These are phyloP conservation scores for Athalia rosae DNA, from an alignment of 2,888 invertebrate species.

Conservation along the genomic window DNA sequence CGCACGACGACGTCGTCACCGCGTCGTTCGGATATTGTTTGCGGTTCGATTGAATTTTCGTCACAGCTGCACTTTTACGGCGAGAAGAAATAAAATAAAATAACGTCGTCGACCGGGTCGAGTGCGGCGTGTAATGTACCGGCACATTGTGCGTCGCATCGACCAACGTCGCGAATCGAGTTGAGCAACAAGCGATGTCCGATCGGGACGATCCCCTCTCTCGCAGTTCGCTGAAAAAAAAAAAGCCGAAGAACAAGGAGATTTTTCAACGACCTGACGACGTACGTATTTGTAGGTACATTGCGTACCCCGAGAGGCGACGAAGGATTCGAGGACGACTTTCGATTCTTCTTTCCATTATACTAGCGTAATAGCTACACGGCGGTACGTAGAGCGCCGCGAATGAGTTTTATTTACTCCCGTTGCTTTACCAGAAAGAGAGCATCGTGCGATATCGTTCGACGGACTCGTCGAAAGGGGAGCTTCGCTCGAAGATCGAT, in stretches of 20 bases:
- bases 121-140: too few relatives aligned
- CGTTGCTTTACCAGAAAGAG: too few relatives aligned
- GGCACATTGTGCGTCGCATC: conserved; percentile 4
- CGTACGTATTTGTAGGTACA: neutral
- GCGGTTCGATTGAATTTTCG: too few relatives aligned
- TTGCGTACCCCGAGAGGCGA: neutral
- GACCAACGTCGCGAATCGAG: neutral
- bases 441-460: too few relatives aligned
- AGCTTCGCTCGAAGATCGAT: too few relatives aligned
- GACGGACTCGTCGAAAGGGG: too few relatives aligned
- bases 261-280: neutral
- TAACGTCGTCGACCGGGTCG: too few relatives aligned
- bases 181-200: neutral
- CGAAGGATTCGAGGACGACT: conserved; percentile 39
- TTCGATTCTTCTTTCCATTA: conserved; percentile 41
- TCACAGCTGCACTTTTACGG: too few relatives aligned
- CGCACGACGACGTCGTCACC: too few relatives aligned
- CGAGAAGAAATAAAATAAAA: neutral
- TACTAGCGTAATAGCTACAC: neutral
- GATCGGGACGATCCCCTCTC: neutral
- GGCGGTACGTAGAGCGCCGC: neutral
- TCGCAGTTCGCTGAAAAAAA: neutral
- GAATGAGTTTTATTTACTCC: neutral
- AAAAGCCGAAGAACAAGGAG: neutral
- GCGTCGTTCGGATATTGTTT: too few relatives aligned